Base-by-base conservation (phyloP, 2,113 vertebrate species). In the Coregonus clupeaformis region DNA sequence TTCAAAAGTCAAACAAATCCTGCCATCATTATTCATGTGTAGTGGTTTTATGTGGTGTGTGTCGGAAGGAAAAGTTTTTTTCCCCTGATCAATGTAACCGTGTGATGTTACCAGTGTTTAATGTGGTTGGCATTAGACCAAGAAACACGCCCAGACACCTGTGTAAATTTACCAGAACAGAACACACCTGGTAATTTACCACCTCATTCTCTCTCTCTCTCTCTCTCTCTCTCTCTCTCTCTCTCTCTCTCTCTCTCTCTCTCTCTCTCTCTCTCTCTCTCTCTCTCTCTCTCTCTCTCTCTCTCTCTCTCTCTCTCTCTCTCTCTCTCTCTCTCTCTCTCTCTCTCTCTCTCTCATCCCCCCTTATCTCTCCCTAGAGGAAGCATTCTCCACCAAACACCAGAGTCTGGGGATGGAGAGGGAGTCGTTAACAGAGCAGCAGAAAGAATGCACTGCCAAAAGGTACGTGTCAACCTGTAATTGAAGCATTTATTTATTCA, bases 381-480 rank as follows among this genome's bases (percentile, higher is more conserved):
- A 94, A 77, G 84, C 74, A 0, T 99, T 96, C 89, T 93, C 92
- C 36, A 79, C 83, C 60, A 93, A 97, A 79, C 92, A 93, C 12
- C 90, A 95, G 85, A 92, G 91, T 81, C 94, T 98, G 84, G 94
- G 94, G 73, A 92, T 92, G 57, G 95, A 97, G 81, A 95, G 92
- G 2, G 95, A 95, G 80, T 95, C 94, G 20, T 84, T 99, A 78
- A 88, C 90, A 63, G 96, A 95, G 81, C 75, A 94, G 78, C 95
- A 94, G 79, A 98, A 98, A 83, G 96, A 98, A 87, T 96, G 97
- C 77, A 95, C 96, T 30, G 95, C 95, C n/a, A 98, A 98, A 92
- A 97, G 97, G 97, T 98, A 93, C 92, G 85, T 76, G 24, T 71
- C 25, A 76, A 69, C 64, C 65, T 82, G 49, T 77, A 87, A 86